These are phyloP conservation scores for Alcedo quadribrachys DNA, from an alignment of 2,797 vertebrate genomes.

Conservation along the genomic window DNA sequence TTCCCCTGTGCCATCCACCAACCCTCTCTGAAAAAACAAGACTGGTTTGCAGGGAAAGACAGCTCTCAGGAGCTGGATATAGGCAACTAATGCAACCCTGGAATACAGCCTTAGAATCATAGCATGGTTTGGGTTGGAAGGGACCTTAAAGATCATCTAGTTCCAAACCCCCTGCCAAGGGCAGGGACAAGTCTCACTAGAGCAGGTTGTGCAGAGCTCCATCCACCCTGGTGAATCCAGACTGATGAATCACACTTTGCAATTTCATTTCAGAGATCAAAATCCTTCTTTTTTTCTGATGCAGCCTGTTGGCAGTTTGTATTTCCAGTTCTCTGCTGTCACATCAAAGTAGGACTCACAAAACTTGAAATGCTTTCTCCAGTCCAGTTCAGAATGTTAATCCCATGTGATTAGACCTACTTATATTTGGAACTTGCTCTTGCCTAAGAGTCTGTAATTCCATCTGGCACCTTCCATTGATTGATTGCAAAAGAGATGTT, in stretches of 20 bases:
- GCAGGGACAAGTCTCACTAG: too few relatives aligned
- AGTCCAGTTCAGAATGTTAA: not conserved
- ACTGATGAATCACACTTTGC: not conserved
- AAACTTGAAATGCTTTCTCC: constrained; percentile 4
- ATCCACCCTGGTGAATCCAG: not conserved
- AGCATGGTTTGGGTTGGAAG: too few relatives aligned
- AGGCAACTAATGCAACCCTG: not conserved
- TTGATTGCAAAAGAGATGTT: not conserved
- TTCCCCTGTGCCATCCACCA: not conserved
- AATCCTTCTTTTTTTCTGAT: not conserved
- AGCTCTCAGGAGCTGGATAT: not conserved
- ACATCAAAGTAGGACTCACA: not conserved
- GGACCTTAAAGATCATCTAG: too few relatives aligned
- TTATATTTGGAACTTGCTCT: not conserved
- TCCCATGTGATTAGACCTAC: not conserved
- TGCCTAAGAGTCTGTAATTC: not conserved
- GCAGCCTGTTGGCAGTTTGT: not conserved
- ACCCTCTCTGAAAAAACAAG: not conserved
- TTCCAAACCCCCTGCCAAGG: too few relatives aligned
- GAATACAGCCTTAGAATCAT: not conserved
- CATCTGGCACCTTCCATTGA: not conserved
- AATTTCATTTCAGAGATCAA: not conserved
- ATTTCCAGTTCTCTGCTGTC: not conserved
- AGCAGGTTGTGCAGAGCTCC: too few relatives aligned
- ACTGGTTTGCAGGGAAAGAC: not conserved